Percentiles rank a stretch among this genome's conserved stretches.
Evolutionary conservation across 2,888 invertebrate species (phyloP).

Genomic region (Agelastica alni): DNA sequence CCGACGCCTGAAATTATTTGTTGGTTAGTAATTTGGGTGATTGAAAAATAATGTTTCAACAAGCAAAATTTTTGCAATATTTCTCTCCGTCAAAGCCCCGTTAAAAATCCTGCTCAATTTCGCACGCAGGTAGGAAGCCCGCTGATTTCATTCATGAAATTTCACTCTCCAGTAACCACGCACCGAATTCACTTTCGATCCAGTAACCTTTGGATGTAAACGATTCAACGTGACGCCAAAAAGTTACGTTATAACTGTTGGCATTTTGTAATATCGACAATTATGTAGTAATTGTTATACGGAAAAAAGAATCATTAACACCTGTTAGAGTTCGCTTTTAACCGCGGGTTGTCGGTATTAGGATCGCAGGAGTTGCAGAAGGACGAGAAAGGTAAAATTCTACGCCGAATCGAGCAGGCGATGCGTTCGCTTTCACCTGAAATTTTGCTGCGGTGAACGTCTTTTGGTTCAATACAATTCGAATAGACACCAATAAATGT

Average conservation of each 20-base stretch:
- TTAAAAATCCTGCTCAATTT: background rate
- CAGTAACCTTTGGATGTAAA: constrained; percentile 12
- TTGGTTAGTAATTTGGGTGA: too few species aligned
- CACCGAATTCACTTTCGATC: constrained; percentile 33
- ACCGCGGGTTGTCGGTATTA: constrained; percentile 47
- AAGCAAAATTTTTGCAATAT: too few species aligned
- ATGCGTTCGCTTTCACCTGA: constrained; percentile 39
- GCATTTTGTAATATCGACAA: constrained; percentile 12
- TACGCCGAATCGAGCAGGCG: constrained; percentile 25
- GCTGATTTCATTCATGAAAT: constrained; percentile 27
- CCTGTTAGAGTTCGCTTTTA: constrained; percentile 56
- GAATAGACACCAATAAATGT: too few species aligned
- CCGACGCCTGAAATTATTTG: too few species aligned
- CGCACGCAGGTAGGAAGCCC: constrained; percentile 10
- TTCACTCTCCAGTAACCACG: constrained; percentile 23
- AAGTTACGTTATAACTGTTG: background rate
- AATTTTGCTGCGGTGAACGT: constrained; percentile 11
- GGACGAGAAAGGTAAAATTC: constrained; percentile 29
- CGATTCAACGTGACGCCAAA: background rate
- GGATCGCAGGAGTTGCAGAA: constrained; percentile 42
- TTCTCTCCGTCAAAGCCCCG: background rate
- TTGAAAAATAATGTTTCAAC: too few species aligned
- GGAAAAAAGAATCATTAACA: constrained; percentile 48
- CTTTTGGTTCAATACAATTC: constrained; percentile 22
- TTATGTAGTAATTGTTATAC: constrained; percentile 34